These are phyloP conservation scores for Hypselothyrea guttata DNA, from an alignment of 2,888 invertebrate species.

Conservation along the genomic window DNA sequence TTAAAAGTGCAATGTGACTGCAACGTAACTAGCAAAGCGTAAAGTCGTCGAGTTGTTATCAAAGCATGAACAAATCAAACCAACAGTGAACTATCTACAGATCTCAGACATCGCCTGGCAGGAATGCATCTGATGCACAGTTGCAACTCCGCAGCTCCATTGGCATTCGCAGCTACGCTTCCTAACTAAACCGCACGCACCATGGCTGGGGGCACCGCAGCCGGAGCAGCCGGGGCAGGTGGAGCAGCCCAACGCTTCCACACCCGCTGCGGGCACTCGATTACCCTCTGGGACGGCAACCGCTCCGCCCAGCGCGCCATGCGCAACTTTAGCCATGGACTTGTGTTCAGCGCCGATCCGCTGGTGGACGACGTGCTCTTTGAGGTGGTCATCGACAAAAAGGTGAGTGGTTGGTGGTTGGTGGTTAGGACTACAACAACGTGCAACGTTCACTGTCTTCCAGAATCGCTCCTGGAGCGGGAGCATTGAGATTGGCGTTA, in stretches of 20 bases:
- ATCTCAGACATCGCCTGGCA: no score
- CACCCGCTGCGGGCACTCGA: constrained; percentile 90
- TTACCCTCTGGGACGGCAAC: constrained; percentile 91
- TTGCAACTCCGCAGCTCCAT: no score
- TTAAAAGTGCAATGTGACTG: no score
- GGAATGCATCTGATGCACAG: no score
- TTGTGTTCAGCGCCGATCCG: constrained; percentile 91
- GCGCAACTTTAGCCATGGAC: constrained; percentile 93
- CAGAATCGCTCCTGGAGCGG: constrained; percentile 92
- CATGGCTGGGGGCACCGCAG: constrained; percentile 41
- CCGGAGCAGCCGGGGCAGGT: no score
- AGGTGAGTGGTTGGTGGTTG: constrained; percentile 88
- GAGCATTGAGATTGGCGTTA: constrained; percentile 89
- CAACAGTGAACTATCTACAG: no score
- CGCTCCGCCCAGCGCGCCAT: constrained; percentile 91
- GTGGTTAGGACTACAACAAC: no score
- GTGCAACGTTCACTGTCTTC: constrained; percentile 27
- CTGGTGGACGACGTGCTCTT: constrained; percentile 91
- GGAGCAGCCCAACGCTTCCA: constrained; percentile 65
- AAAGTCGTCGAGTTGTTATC: no score
- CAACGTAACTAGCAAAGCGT: no score
- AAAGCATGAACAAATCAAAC: no score
- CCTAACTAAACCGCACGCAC: no score
- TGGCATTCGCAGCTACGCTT: no score
- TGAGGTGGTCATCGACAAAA: constrained; percentile 93